Evolutionary conservation across 2,888 invertebrate genomes (phyloP).

Genomic region (Dicyrtoma fusca): DNA sequence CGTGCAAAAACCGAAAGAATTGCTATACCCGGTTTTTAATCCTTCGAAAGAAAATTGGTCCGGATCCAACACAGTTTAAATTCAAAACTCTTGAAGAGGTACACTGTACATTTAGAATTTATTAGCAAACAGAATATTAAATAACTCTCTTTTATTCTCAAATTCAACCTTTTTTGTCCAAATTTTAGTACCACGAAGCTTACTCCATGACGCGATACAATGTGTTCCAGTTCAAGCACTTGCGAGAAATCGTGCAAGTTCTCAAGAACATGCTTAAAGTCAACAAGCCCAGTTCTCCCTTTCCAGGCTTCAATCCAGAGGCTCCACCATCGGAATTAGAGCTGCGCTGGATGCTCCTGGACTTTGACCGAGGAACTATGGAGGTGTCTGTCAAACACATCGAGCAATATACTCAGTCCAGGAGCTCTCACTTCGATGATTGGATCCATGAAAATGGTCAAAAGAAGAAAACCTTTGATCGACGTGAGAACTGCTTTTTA

Average conservation of each 20-base stretch:
- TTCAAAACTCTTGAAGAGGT: conserved; percentile 50
- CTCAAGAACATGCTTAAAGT: conserved; percentile 35
- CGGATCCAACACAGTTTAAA: conserved; percentile 24
- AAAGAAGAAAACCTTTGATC: conserved; percentile 49
- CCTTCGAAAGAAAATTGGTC: conserved; percentile 34
- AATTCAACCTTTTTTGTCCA: no score
- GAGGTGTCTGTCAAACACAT: conserved; percentile 39
- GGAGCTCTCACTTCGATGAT: conserved; percentile 43
- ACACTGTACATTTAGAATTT: conserved; percentile 7
- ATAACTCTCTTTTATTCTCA: background rate
- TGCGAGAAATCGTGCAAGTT: conserved; percentile 46
- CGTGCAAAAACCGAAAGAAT: conserved; percentile 55
- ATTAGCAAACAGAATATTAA: background rate
- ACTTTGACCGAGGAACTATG: conserved; percentile 45
- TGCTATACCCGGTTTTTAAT: conserved; percentile 53
- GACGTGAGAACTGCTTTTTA: conserved; percentile 38
- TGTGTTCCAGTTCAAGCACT: conserved; percentile 52
- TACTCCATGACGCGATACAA: conserved; percentile 55
- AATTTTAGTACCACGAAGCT: conserved; percentile 50
- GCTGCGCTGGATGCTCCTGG: conserved; percentile 48
- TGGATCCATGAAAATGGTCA: conserved; percentile 44
- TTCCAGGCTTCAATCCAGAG: conserved; percentile 41
- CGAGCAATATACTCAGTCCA: conserved; percentile 28
- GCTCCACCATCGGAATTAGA: conserved; percentile 43
- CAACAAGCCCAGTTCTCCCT: conserved; percentile 21